phyloP scores from a whole-genome alignment of 2,113 vertebrate genomes.

The Lipotes vexillifer region DNA sequence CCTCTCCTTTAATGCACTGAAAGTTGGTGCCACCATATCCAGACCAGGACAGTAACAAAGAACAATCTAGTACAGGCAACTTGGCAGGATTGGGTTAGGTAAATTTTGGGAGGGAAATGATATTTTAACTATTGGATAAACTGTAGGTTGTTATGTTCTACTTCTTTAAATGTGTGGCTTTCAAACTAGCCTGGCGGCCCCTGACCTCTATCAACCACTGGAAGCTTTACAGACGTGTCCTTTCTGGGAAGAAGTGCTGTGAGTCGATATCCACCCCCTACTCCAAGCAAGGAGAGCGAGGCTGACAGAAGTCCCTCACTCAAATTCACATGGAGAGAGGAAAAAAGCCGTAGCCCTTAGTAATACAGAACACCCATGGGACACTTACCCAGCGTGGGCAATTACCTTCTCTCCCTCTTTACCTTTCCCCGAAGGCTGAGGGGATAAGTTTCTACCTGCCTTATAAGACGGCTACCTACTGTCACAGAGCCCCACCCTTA shows the following conservation, averaged over 20 bases:
- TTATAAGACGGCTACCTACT: slow-evolving; percentile 27
- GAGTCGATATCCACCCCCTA: not conserved
- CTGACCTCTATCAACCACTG: not conserved
- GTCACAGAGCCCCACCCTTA: not conserved
- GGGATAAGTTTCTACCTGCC: slow-evolving; percentile 17
- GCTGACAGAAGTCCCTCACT: not conserved
- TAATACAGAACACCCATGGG: not conserved
- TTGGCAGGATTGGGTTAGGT: not conserved
- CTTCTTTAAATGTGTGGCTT: not conserved
- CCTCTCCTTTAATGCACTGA: not conserved
- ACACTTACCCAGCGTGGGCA: not conserved
- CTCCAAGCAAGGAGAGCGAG: not conserved
- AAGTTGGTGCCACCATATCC: not conserved
- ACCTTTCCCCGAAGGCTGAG: not conserved
- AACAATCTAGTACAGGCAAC: not conserved
- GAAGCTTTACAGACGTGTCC: not conserved
- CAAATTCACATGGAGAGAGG: not conserved
- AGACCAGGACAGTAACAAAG: not conserved
- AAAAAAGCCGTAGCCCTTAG: not conserved
- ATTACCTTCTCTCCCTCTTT: not conserved
- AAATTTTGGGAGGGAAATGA: not conserved
- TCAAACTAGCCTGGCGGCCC: not conserved
- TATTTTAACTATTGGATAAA: not conserved
- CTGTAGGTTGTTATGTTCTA: not conserved
- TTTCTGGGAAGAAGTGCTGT: not conserved